These are phyloP conservation scores for Mesaphorura yosii DNA, from an alignment of 1,140 invertebrate species.

Conservation along the genomic window DNA sequence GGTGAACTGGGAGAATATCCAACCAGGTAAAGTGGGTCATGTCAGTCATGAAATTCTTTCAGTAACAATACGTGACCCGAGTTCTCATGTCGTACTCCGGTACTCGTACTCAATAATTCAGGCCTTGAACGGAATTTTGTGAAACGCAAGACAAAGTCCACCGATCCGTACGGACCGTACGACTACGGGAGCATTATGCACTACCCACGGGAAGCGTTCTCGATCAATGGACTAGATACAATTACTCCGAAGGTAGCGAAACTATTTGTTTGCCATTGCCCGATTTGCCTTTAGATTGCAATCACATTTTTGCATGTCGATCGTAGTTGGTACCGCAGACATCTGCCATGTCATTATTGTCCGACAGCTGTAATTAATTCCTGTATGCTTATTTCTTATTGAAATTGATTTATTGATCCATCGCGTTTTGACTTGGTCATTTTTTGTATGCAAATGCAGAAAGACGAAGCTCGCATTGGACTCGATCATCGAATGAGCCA, in stretches of 20 bases:
- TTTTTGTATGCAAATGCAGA: too few relatives aligned
- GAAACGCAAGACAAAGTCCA: constrained; percentile 3
- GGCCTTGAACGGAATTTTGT: constrained; percentile 6
- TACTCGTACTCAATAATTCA: background rate
- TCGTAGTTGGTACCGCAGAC: too few relatives aligned
- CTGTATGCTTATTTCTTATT: too few relatives aligned
- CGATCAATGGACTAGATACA: constrained; percentile 10
- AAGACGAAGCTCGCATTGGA: background rate
- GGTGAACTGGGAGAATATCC: constrained; percentile 53
- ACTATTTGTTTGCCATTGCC: too few relatives aligned
- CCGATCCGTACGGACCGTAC: constrained; percentile 2
- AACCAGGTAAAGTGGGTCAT: constrained; percentile 35
- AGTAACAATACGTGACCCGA: background rate
- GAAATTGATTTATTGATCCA: too few relatives aligned
- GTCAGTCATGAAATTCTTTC: background rate
- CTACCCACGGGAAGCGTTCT: constrained; percentile 10
- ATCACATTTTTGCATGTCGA: too few relatives aligned
- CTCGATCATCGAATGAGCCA: background rate
- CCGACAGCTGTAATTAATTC: too few relatives aligned
- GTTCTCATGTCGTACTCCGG: too few relatives aligned
- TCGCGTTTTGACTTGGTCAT: too few relatives aligned
- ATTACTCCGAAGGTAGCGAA: constrained; percentile 7
- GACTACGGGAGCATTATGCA: constrained; percentile 34
- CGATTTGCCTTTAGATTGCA: too few relatives aligned
- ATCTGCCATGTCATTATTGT: too few relatives aligned